Evolutionary conservation across 2,888 invertebrate genomes (phyloP), one percentile per base, ranked within the genome.

Genomic region (Agrilus cyanescens): DNA sequence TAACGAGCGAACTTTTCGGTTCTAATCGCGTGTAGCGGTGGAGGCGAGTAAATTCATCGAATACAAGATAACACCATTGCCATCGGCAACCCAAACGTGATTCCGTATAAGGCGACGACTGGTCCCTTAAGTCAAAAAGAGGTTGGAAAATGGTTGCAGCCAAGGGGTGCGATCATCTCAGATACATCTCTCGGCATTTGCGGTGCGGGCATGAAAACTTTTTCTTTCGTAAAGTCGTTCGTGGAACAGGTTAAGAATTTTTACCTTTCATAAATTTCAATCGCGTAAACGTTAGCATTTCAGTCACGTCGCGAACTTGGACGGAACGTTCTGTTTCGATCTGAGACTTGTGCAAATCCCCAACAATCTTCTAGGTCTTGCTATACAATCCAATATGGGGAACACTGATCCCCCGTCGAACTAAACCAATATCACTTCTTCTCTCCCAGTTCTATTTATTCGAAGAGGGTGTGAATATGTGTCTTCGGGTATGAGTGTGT

Each of bases 231-330:
- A 34, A 33, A 44, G 40, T 40, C 38, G 40, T 40, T 47, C 43
- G 44, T 49, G 51, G 49, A 52, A 63, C 62, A 61, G 59, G 59
- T 57, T 55, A 50, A 56, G 61, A 63, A 63, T 62, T 57, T 56
- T 57, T 55, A 58, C 58, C 62, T 64, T 65, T 65, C 63, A 65
- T 65, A 65, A 65, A 65, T 65, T 65, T 65, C 64, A 64, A 65
- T 65, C 63, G 61, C 51, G 57, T 55, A 50, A 60, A 60, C 59
- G 59, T 57, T 50, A 55, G 61, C 60, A 65, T 63, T 65, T 57
- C 53, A 59, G 63, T 63, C 65, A 65, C 65, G 65, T 65, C 63
- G 57, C 60, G 63, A 65, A 64, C 60, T 64, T 61, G 60, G 60
- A 62, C 61, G 63, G 61, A 63, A 63, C 62, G 62, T 60, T 63